Evolutionary conservation across 2,888 invertebrate genomes (phyloP).

Genomic region (Malachius bipustulatus): DNA sequence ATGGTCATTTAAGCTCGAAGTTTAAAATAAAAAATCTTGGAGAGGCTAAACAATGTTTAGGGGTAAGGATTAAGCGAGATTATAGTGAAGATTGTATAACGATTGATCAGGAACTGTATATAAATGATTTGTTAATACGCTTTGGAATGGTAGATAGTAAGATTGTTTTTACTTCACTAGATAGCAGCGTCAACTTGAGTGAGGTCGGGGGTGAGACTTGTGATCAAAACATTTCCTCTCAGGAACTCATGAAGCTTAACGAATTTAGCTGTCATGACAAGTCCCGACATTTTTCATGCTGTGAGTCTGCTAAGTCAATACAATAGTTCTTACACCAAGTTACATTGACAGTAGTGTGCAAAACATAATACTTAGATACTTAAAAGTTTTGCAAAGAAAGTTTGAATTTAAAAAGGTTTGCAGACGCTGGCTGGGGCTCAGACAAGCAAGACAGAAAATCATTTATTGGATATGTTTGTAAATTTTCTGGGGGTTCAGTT

Average conservation of each 20-base stretch:
- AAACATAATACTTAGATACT: not conserved
- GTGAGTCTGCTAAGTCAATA: slow-evolving; percentile 1
- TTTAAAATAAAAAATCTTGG: no score
- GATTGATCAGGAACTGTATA: no score
- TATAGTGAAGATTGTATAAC: slow-evolving; percentile 3
- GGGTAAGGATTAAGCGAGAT: slow-evolving; percentile 6
- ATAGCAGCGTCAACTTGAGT: no score
- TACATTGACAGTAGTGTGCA: slow-evolving; percentile 3
- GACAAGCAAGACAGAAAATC: no score
- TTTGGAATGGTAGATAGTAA: slow-evolving; percentile 9
- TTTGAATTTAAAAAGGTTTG: no score
- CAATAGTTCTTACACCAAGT: slow-evolving; percentile 1
- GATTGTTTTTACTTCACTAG: slow-evolving; percentile 7
- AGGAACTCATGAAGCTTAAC: no score
- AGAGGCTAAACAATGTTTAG: slow-evolving; percentile 7
- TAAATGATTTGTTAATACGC: slow-evolving; percentile 3
- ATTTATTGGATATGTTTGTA: no score
- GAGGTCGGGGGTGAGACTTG: no score
- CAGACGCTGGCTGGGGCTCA: no score
- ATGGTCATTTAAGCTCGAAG: slow-evolving; percentile 6
- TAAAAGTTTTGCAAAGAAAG: no score
- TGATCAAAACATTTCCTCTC: no score
- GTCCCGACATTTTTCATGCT: slow-evolving; percentile 2
- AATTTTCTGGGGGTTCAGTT: no score
- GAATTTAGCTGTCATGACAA: slow-evolving; percentile 1